phyloP scores from a whole-genome alignment of 1,140 invertebrate species.

The Cecropterus lyciades region DNA sequence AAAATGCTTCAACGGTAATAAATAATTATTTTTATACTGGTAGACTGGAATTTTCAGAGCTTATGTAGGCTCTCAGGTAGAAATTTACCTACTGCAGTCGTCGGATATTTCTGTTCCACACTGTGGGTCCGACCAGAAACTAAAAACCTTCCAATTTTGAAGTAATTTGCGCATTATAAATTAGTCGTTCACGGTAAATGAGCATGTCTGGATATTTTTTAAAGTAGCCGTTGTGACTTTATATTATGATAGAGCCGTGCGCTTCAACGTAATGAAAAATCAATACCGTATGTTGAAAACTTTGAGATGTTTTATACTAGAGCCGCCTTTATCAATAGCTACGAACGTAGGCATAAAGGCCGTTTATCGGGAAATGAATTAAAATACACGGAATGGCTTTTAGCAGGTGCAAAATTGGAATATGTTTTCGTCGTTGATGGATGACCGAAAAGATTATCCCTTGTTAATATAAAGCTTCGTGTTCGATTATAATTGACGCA shows the following conservation, averaged over 20 bases:
- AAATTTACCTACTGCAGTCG: too few relatives aligned
- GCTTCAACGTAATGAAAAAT: neutral
- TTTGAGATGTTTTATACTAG: neutral
- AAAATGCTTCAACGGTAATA: too few relatives aligned
- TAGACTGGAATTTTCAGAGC: too few relatives aligned
- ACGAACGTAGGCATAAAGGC: neutral
- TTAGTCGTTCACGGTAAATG: too few relatives aligned
- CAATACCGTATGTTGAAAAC: neutral
- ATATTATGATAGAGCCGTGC: neutral
- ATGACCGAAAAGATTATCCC: neutral
- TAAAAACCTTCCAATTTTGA: too few relatives aligned
- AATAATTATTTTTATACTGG: too few relatives aligned
- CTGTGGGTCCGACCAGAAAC: too few relatives aligned
- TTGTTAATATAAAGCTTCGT: neutral
- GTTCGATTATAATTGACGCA: neutral
- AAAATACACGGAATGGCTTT: neutral
- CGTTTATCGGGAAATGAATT: neutral
- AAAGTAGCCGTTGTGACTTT: too few relatives aligned
- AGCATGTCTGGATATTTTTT: too few relatives aligned
- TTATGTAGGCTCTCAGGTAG: too few relatives aligned
- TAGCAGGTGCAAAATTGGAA: neutral
- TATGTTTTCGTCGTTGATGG: neutral
- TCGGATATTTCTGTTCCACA: too few relatives aligned
- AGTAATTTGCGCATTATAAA: too few relatives aligned
- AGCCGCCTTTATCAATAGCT: neutral